These are phyloP conservation scores for Sinopyrophorus schimmeli DNA, from an alignment of 2,888 invertebrate species.

Conservation along the genomic window DNA sequence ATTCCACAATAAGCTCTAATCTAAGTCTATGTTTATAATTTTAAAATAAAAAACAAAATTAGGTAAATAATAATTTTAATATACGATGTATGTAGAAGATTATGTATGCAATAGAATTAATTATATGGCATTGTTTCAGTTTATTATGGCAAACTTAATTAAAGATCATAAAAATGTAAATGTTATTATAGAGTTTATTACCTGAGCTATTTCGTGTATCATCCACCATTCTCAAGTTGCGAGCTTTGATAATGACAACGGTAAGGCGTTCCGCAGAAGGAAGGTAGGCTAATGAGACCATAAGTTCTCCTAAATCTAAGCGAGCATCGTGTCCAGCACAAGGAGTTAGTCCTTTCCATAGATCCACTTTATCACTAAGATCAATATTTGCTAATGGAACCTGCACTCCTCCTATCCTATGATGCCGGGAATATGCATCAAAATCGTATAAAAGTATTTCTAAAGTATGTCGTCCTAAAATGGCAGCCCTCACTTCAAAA, in stretches of 20 bases:
- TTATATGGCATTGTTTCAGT: too few species aligned
- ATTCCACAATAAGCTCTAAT: conserved; percentile 52
- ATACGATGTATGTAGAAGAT: too few species aligned
- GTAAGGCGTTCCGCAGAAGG: conserved; percentile 62
- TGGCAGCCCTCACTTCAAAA: conserved; percentile 63
- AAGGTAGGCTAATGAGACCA: conserved; percentile 61
- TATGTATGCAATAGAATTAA: too few species aligned
- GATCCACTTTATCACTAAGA: conserved; percentile 59
- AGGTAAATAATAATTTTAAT: too few species aligned
- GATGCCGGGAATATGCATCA: conserved; percentile 67
- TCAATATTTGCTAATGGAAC: conserved; percentile 61
- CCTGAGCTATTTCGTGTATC: conserved; percentile 54
- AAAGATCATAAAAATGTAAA: neutral
- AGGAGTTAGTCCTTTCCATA: conserved; percentile 62
- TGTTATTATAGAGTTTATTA: conserved; percentile 24
- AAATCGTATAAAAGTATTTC: conserved; percentile 68
- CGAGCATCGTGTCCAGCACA: conserved; percentile 57
- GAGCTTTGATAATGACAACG: conserved; percentile 62
- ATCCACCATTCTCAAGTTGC: conserved; percentile 56
- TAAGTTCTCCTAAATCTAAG: conserved; percentile 60
- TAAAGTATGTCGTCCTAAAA: conserved; percentile 59
- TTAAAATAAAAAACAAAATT: conserved; percentile 1
- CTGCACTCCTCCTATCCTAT: conserved; percentile 65
- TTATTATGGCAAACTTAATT: neutral
- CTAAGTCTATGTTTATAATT: neutral